Conservation (phyloP, 2,797 vertebrate genomes). For the Sebastiscus tertius region DNA sequence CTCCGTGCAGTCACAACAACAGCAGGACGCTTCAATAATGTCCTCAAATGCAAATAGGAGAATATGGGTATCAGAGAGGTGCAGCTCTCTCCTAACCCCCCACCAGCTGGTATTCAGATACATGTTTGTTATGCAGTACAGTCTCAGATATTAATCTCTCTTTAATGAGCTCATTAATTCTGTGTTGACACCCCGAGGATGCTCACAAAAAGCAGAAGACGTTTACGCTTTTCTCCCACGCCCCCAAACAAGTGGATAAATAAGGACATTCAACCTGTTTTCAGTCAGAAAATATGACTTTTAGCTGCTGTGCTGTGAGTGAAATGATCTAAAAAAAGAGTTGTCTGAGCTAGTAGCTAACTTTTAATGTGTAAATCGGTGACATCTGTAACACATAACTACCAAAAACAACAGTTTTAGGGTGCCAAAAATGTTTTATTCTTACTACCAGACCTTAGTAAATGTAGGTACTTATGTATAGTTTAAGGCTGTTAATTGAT, state of each 20-base stretch:
- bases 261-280: neutral
- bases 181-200: neutral
- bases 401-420: neutral
- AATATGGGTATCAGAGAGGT: neutral
- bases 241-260: neutral
- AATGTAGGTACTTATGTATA: neutral
- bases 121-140: neutral
- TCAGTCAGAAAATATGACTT: neutral
- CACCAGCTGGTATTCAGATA: neutral
- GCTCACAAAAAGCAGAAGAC: neutral
- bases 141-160: neutral
- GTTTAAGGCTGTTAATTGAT: no score
- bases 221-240: neutral
- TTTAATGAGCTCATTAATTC: neutral
- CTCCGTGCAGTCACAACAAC: neutral
- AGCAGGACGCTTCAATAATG: neutral
- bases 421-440: no score
- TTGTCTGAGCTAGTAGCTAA: no score
- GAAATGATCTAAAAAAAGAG: neutral
- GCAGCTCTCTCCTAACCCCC: neutral
- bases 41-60: neutral
- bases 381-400: neutral
- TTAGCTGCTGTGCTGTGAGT: neutral
- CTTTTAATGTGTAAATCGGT: neutral
- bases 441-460: neutral